Base-by-base conservation (phyloP, 2,113 vertebrate genomes). In the Taurulus bubalis region DNA sequence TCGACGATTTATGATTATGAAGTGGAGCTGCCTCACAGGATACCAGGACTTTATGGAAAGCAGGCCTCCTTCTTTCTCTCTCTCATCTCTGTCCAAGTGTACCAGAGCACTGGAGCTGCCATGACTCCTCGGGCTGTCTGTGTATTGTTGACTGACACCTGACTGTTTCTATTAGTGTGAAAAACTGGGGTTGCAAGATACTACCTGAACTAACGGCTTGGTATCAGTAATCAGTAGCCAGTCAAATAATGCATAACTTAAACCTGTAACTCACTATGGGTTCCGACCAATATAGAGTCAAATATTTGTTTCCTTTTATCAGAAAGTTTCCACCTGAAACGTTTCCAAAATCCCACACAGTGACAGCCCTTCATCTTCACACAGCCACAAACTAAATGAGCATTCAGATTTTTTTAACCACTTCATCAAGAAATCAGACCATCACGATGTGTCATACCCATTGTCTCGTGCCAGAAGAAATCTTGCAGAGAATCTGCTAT, bases 401-500 rank as follows among this genome's bases (percentile, higher is more conserved):
- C 86, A 90, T 93, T 96, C 94, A 94, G 94, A 95, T 94, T 95
- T 95, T 95, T 94, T n/a, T 6, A 58, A 95, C 92, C 93, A 89
- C 92, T 95, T 93, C 94, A 90, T 95, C 94, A 94, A 95, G 95
- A 95, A 94, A 94, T 93, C 94, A 96, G 93, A 94, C 94, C 95
- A 94, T 94, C 90, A 87, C 95, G 94, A 95, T 94, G 91, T 95
- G 94, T 95, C 95, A 93, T 90, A 94, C 93, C 92, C 93, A 94
- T 94, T 93, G 94, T 92, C 92, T 94, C 90, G 78, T 94, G 95
- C 93, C 90, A 94, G 93, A 95, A 94, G 77, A 34, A 51, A 94
- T 94, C 93, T 93, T 87, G 91, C 85, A 74, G 85, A 78, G 84
- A 95, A 95, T 96, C 96, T 97, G 97, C 96, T 96, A 96, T 97